Evolutionary conservation across 2,113 vertebrate species (phyloP).

Genomic region (Nothoprocta pentlandii): DNA sequence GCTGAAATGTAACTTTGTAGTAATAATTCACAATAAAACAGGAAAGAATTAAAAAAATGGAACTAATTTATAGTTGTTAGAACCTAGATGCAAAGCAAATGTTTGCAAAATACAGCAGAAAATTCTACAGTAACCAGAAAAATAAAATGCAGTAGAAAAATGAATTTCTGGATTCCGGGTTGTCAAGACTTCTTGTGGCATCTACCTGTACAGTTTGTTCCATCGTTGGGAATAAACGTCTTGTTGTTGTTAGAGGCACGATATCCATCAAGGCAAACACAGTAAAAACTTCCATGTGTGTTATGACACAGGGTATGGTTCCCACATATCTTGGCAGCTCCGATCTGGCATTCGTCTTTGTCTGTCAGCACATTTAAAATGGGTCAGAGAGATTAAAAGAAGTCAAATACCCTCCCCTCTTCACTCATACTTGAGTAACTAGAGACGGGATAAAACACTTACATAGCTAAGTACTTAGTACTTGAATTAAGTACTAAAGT

Average conservation of each 20-base stretch:
- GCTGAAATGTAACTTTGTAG: neutral
- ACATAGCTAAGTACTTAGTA: neutral
- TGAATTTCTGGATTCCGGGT: neutral
- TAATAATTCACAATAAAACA: neutral
- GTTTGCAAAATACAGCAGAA: neutral
- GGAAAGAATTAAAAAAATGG: neutral
- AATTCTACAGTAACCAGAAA: neutral
- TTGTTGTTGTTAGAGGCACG: conserved; percentile 88
- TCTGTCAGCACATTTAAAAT: conserved; percentile 79
- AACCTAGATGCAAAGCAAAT: neutral
- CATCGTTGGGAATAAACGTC: conserved; percentile 94
- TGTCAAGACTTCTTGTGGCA: neutral
- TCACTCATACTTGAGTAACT: neutral
- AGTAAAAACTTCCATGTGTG: conserved; percentile 92
- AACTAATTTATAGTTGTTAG: neutral
- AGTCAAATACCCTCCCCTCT: neutral
- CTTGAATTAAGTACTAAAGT: neutral
- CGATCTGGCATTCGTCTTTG: conserved; percentile 93
- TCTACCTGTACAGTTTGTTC: conserved; percentile 90
- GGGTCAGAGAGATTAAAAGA: neutral
- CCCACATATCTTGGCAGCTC: conserved; percentile 88
- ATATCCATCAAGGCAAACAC: conserved; percentile 89
- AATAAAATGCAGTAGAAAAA: neutral
- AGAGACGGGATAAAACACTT: neutral
- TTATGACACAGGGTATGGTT: conserved; percentile 90